Base-by-base conservation (phyloP, 2,797 vertebrate genomes). In the Catharus ustulatus region DNA sequence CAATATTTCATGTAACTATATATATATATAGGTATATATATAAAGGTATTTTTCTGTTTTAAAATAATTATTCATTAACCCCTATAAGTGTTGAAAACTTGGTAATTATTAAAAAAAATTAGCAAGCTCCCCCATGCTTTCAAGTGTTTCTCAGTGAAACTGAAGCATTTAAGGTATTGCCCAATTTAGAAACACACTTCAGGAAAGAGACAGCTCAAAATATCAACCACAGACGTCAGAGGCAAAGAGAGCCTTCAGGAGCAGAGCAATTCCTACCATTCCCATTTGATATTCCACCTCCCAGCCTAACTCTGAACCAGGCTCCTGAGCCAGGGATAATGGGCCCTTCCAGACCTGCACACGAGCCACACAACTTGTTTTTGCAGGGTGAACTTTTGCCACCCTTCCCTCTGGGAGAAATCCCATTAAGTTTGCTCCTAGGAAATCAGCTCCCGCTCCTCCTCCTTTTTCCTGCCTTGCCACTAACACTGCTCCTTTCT, bases 391-490 rank as follows among this genome's bases (percentile, higher is more conserved):
- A 95, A 90, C 85, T 94, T 88, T 58, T 84, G 91, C 87, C 91
- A 94, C 91, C 79, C 87, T 94, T 77, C 93, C 85, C 90, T 84
- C 93, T 86, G 76, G 94, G 94, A 94, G 54, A 81, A 87, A 93
- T 86, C 78, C 73, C 66, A 83, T 26, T 3, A 4, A 55, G 26
- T 76, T 52, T 0, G 8, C 51, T 88, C 85, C 89, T 11, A 86
- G 87, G 79, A 94, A 95, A 69, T 43, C 77, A 69, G 52, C 66
- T 94, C 59, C 45, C 43, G 58, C 17, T 49, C 15, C 48, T 48
- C 23, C 24, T 11, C 46, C 49, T 54, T 85, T 68, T 20, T 48
- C 49, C 58, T 62, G 64, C 61, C 61, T 76, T 91, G 26, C 54
- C 58, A 54, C 46, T 87, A 23, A 42, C 58, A 55, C 54, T 2